Conservation (phyloP, 2,113 vertebrate species). For the Periophthalmodon schlosseri region DNA sequence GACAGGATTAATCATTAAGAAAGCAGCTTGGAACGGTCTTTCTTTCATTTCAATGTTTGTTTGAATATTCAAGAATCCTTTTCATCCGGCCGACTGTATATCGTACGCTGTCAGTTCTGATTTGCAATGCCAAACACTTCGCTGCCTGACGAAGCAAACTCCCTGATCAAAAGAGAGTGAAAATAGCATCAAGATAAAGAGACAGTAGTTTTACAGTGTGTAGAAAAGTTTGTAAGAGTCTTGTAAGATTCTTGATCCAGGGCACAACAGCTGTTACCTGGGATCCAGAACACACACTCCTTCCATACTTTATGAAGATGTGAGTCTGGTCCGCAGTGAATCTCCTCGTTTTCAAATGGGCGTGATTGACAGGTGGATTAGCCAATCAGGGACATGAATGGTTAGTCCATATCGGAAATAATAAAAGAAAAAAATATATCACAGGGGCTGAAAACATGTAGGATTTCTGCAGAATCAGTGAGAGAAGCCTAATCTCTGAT, state of each 20-base stretch:
- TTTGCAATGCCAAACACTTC: slow-evolving; percentile 18
- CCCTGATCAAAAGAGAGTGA: slow-evolving; percentile 53
- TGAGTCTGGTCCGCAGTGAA: too few species aligned
- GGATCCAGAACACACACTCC: too few species aligned
- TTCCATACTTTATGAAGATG: too few species aligned
- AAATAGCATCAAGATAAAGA: slow-evolving; percentile 56
- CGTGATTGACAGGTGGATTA: too few species aligned
- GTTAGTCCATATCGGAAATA: too few species aligned
- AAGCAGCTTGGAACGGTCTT: slow-evolving; percentile 31
- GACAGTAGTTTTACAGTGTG: slow-evolving; percentile 33
- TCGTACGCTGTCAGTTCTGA: slow-evolving; percentile 31
- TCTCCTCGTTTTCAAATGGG: too few species aligned
- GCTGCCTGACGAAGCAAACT: slow-evolving; percentile 37
- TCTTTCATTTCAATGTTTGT: slow-evolving; percentile 45
- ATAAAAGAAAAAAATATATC: too few species aligned
- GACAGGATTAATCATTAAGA: slow-evolving; percentile 43
- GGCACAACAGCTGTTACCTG: neutral
- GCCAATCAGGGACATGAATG: too few species aligned
- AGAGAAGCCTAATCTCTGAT: too few species aligned
- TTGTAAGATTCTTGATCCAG: slow-evolving; percentile 32
- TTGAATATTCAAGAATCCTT: slow-evolving; percentile 47
- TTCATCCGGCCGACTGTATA: slow-evolving; percentile 46
- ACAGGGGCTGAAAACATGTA: too few species aligned
- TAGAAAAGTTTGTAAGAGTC: slow-evolving; percentile 28
- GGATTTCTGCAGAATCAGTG: too few species aligned